Conservation (phyloP, 2,113 vertebrate species). For the Protomyctophum bolini region DNA sequence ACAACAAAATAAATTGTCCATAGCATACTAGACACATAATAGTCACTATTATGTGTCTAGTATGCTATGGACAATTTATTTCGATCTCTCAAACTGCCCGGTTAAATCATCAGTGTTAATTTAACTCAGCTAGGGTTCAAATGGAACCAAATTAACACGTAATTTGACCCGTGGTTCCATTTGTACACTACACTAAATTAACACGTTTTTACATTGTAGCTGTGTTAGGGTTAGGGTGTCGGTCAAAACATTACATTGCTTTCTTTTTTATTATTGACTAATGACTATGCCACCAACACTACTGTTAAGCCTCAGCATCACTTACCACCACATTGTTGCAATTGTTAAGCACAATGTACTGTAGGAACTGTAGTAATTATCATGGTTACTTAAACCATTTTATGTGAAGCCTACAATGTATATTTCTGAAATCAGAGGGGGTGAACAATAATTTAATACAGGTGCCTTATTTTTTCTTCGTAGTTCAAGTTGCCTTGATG, state of each 20-base stretch:
- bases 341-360: slow-evolving; percentile 11
- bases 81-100: slow-evolving; percentile 25
- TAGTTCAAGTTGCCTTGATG: slow-evolving; percentile 71
- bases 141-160: too few species aligned
- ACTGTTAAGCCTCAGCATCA: neutral
- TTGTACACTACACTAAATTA: too few species aligned
- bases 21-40: too few species aligned
- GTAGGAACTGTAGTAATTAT: slow-evolving; percentile 42
- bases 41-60: neutral
- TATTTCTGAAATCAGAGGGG: slow-evolving; percentile 6
- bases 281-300: neutral
- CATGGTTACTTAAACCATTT: slow-evolving; percentile 8
- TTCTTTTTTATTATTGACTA: neutral
- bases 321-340: slow-evolving; percentile 15
- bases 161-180: too few species aligned
- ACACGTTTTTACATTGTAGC: too few species aligned
- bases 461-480: slow-evolving; percentile 72
- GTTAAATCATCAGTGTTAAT: too few species aligned
- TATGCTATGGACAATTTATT: neutral
- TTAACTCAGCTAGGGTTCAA: too few species aligned
- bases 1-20: too few species aligned
- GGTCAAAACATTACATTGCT: too few species aligned
- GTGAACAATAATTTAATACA: slow-evolving; percentile 29
- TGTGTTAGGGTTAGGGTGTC: too few species aligned
- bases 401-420: slow-evolving; percentile 11